Base-by-base conservation (phyloP, 2,888 invertebrate genomes). In the Sinelater perroti region DNA sequence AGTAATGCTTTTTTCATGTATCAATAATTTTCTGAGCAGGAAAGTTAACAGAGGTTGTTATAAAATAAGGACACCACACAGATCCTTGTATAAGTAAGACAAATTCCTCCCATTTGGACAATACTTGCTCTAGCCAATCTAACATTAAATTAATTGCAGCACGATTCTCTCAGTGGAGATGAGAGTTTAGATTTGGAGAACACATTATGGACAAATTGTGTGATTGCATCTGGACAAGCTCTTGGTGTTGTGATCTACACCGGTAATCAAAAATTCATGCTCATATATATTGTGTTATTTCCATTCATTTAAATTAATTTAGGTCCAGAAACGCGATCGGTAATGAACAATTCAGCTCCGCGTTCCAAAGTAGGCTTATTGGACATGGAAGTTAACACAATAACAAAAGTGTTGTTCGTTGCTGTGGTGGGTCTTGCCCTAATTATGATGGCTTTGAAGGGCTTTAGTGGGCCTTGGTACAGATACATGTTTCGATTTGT, bases 281-380 rank as follows among this genome's bases (percentile, higher is more conserved):
- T 20, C 5, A 5, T 18, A 11, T 0, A 17, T 36, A 16, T 8
- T 63, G 46, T 26, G 3, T 20, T 17, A 20, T 28, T 8, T 14
- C 30, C n/a, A n/a, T n/a, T n/a, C n/a, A n/a, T n/a, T n/a, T n/a
- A n/a, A n/a, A n/a, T n/a, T n/a, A n/a, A 28, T 64, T 45, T 79
- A 79, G 96, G 99, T 11, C 87, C 88, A 44, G 99, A 99, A 81
- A 98, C 98, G 0, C 85, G 98, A 65, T 94, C 95, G 67, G 94
- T 97, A 7, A 99, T 99, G 98, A 99, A 99, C 80, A 98, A 98
- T 75, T 95, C 96, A 0, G 87, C 90, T 38, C 97, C 98, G 0
- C 86, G 96, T 54, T 96, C 95, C 17, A 99, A 99, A 85, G 91
- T 97, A 53, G 99, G 99, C 4, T 83, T 96, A 4, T 81, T 99